phyloP scores from a whole-genome alignment of 2,113 vertebrate genomes.

The Misgurnus mizolepis region DNA sequence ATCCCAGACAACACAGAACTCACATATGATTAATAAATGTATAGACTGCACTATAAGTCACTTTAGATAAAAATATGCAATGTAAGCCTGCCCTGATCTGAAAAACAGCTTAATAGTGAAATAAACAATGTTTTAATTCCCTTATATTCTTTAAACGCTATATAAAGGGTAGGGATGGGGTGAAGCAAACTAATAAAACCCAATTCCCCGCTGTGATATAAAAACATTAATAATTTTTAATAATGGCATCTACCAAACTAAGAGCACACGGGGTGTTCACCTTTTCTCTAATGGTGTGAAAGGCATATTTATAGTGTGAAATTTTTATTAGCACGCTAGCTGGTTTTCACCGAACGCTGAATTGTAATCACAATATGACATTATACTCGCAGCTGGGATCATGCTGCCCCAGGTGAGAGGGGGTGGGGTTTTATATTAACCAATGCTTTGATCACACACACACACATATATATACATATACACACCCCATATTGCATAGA shows the following conservation, averaged over 20 bases:
- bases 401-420: not conserved
- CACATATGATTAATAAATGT: too few species aligned
- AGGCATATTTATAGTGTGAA: not conserved
- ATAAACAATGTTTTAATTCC: too few species aligned
- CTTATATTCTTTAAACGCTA: too few species aligned
- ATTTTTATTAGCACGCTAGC: not conserved
- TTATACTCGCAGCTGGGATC: not conserved
- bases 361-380: conserved; percentile 5
- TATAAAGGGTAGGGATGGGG: too few species aligned
- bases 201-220: too few species aligned
- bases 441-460: conserved; percentile 28
- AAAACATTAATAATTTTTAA: not conserved
- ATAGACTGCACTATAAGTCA: too few species aligned
- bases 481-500: not conserved
- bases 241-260: not conserved
- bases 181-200: too few species aligned
- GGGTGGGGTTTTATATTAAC: not conserved
- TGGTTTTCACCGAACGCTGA: not conserved
- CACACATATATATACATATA: not conserved
- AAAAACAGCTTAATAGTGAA: too few species aligned
- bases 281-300: not conserved
- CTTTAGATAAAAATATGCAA: too few species aligned
- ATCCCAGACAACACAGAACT: too few species aligned
- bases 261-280: not conserved
- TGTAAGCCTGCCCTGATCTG: too few species aligned